A percentile compares a stretch with the other conserved stretches of the same genome.
phyloP scores from a whole-genome alignment of 2,797 vertebrate genomes.

The Pterois miles region DNA sequence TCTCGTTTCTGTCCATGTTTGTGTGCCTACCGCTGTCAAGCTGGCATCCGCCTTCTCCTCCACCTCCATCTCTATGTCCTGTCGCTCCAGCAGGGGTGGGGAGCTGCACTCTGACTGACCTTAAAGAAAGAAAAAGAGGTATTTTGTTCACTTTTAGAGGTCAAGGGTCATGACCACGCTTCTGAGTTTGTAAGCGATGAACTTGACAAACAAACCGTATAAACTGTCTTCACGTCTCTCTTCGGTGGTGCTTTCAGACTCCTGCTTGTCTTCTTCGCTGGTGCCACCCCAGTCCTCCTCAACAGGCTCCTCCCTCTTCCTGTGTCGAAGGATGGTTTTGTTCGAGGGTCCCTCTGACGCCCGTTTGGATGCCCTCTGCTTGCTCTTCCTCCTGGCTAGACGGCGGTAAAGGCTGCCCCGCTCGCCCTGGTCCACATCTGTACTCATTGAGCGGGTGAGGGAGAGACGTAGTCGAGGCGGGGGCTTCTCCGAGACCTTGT shows the following conservation, averaged over 20 bases:
- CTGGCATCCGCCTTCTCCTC: constrained; percentile 43
- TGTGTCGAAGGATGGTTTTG: constrained; percentile 42
- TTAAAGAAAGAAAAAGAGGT: constrained; percentile 29
- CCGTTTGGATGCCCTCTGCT: constrained; percentile 55
- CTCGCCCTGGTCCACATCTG: constrained; percentile 75
- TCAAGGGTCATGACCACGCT: background rate
- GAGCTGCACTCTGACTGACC: constrained; percentile 77
- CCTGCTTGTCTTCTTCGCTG: constrained; percentile 73
- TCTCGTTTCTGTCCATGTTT: constrained; percentile 37
- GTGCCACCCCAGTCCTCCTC: constrained; percentile 64
- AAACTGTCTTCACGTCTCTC: constrained; percentile 73
- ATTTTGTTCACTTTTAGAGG: background rate
- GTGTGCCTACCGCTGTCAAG: constrained; percentile 16
- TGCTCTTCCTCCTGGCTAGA: constrained; percentile 63
- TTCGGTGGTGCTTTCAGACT: constrained; percentile 59
- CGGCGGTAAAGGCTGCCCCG: constrained; percentile 56
- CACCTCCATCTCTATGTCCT: constrained; percentile 66
- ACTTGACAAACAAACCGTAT: constrained; percentile 74
- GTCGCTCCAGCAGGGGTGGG: constrained; percentile 64
- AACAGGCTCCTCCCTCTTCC: constrained; percentile 47
- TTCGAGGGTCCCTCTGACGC: background rate
- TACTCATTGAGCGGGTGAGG: constrained; percentile 88
- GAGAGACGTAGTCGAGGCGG: constrained; percentile 91
- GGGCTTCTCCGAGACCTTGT: constrained; percentile 87
- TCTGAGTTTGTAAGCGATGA: background rate